Conservation (phyloP, 2,113 vertebrate genomes). For the Hiodon alosoides region DNA sequence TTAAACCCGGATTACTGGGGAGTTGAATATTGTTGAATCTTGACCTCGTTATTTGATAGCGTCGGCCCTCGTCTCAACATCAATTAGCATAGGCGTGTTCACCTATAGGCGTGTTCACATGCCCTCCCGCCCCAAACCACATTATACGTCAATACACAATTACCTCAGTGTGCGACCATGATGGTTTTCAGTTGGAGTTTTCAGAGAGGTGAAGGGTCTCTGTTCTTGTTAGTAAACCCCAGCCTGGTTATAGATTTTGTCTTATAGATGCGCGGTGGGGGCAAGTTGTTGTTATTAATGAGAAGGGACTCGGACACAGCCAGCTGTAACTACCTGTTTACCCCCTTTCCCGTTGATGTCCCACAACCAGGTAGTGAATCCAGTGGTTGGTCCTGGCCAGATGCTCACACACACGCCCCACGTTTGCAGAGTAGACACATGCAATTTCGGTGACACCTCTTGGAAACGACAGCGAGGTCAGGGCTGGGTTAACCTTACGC, state of each 20-base stretch:
- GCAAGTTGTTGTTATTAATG: slow-evolving; percentile 26
- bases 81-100: slow-evolving; percentile 53
- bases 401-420: too few relatives aligned
- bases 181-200: slow-evolving; percentile 2
- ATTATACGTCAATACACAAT: slow-evolving; percentile 7
- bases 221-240: slow-evolving; percentile 32
- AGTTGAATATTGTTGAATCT: slow-evolving; percentile 50
- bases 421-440: background rate
- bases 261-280: background rate
- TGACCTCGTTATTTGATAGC: slow-evolving; percentile 70
- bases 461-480: too few relatives aligned
- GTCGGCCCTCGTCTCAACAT: slow-evolving; percentile 54
- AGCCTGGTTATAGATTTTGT: slow-evolving; percentile 26
- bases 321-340: slow-evolving; percentile 30
- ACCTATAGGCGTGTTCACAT: slow-evolving; percentile 30
- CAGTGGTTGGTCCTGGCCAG: background rate
- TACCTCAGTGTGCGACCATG: background rate
- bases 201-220: slow-evolving; percentile 10
- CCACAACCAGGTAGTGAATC: background rate
- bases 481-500: too few relatives aligned
- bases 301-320: slow-evolving; percentile 12
- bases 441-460: too few relatives aligned
- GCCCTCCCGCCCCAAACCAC: slow-evolving; percentile 22
- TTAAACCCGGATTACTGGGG: slow-evolving; percentile 58
- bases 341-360: slow-evolving; percentile 13